Conservation (phyloP, 2,113 vertebrate genomes). For the Mungos mungo region DNA sequence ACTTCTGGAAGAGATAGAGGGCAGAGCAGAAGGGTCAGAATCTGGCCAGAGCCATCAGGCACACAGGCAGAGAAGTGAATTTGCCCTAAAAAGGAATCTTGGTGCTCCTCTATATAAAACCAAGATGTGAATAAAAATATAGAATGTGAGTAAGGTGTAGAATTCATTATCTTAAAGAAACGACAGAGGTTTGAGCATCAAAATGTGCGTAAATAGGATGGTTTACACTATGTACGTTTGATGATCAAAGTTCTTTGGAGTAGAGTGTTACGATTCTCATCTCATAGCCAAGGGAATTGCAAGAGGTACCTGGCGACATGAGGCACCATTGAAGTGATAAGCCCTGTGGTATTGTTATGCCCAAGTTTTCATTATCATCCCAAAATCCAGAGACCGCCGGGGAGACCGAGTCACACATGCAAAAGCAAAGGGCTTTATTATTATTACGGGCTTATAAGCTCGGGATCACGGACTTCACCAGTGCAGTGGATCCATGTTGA, state of each 20-base stretch:
- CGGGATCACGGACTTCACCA: too few species aligned
- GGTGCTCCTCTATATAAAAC: rapidly evolving
- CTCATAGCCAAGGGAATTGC: neutral
- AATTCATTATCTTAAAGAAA: neutral
- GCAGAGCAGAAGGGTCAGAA: neutral
- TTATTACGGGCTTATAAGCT: too few species aligned
- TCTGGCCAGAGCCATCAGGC: rapidly evolving
- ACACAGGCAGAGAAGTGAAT: rapidly evolving
- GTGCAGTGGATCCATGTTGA: too few species aligned
- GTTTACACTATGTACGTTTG: rapidly evolving
- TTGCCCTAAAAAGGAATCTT: neutral
- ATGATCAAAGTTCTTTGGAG: neutral
- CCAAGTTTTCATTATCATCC: too few species aligned
- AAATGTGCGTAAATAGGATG: neutral
- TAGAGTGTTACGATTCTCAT: neutral
- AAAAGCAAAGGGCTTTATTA: too few species aligned
- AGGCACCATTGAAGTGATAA: rapidly evolving
- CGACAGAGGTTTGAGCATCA: neutral
- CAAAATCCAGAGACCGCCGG: too few species aligned
- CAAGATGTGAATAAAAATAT: neutral
- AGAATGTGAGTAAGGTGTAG: neutral
- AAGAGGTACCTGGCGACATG: too few species aligned
- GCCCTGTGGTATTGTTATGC: too few species aligned
- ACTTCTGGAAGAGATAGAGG: rapidly evolving
- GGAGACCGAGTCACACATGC: too few species aligned